These are phyloP conservation scores for Volucella zonaria DNA, from an alignment of 2,888 invertebrate species.

Conservation along the genomic window DNA sequence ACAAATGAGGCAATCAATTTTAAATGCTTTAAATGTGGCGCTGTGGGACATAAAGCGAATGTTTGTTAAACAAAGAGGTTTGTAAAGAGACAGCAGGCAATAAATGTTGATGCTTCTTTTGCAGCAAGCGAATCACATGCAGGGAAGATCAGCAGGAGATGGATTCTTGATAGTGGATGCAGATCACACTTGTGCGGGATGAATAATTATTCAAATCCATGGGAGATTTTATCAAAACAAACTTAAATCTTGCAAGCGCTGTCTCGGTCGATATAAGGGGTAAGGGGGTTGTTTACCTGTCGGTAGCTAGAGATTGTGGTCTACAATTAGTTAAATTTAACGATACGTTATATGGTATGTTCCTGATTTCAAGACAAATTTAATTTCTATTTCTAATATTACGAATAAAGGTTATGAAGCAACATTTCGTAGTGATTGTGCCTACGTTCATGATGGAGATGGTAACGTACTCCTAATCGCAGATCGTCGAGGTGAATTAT, in stretches of 20 bases:
- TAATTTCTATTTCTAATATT: not conserved
- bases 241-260: slow-evolving; percentile 40
- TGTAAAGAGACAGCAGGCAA: not conserved
- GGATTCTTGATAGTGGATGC: not conserved
- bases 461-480: not conserved
- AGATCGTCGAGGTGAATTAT: not conserved
- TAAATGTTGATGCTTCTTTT: too few relatives aligned
- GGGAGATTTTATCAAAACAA: not conserved
- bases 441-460: not conserved
- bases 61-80: slow-evolving; percentile 31
- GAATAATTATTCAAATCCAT: not conserved
- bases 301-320: slow-evolving; percentile 15
- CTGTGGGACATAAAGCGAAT: slow-evolving; percentile 52
- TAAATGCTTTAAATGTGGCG: slow-evolving; percentile 58
- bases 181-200: not conserved
- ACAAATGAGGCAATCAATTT: slow-evolving; percentile 6
- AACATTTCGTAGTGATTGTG: not conserved
- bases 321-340: slow-evolving; percentile 33
- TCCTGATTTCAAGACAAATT: slow-evolving; percentile 22
- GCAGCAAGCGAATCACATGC: too few relatives aligned
- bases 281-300: slow-evolving; percentile 28
- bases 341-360: slow-evolving; percentile 11
- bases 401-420: slow-evolving; percentile 1
- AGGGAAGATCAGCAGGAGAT: too few relatives aligned
- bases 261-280: slow-evolving; percentile 30